These are phyloP conservation scores for Crocallis elinguaria DNA, from an alignment of 2,888 invertebrate species.

Conservation along the genomic window DNA sequence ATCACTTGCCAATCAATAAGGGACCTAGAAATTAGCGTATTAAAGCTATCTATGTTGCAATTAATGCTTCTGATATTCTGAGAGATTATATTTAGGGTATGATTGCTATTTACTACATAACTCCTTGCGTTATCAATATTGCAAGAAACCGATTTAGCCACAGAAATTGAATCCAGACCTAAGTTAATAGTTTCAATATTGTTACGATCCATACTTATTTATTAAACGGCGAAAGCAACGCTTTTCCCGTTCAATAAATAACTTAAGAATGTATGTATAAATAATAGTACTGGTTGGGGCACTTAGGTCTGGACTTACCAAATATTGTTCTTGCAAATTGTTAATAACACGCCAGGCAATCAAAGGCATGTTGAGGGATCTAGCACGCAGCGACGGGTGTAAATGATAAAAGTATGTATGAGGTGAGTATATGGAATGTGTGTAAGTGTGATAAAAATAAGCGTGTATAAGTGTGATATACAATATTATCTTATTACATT, in stretches of 20 bases:
- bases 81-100: conserved; percentile 23
- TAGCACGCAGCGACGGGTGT: no score
- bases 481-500: no score
- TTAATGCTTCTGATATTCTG: conserved; percentile 41
- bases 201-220: not conserved
- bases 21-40: conserved; percentile 25
- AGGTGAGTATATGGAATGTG: no score
- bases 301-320: no score
- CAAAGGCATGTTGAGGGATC: no score
- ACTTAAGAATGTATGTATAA: not conserved
- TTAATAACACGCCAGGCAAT: no score
- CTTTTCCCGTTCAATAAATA: not conserved
- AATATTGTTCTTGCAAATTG: no score
- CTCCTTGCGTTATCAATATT: not conserved
- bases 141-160: not conserved
- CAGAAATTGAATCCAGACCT: conserved; percentile 5
- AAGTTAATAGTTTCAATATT: conserved; percentile 8
- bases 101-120: not conserved
- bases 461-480: no score
- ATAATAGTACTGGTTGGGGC: no score
- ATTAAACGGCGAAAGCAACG: not conserved
- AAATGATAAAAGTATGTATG: no score
- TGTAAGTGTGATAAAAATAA: no score
- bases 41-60: conserved; percentile 30
- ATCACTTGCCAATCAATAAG: conserved; percentile 34